phyloP scores from a whole-genome alignment of 53 echinoderm and acorn worm genomes.

The Luidia sarsii region DNA sequence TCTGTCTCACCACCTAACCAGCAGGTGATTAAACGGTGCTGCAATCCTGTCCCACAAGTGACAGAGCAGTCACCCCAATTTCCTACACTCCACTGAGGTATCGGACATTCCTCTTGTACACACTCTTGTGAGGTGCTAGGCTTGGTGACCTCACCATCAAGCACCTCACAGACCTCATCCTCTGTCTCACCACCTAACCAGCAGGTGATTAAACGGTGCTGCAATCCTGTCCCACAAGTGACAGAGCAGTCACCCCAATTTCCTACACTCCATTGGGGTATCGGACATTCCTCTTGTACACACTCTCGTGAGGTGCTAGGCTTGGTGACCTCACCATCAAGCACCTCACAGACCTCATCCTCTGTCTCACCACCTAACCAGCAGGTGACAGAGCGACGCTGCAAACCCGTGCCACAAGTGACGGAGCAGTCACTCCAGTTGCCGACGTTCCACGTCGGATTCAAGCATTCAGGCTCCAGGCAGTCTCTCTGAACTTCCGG shows the following conservation, averaged over 20 bases:
- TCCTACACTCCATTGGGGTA: not conserved
- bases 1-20: not conserved
- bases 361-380: not conserved
- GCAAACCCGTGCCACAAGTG: constrained; percentile 72
- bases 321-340: not conserved
- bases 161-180: too few relatives aligned
- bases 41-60: constrained; percentile 77
- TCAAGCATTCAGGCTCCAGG: not conserved
- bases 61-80: constrained; percentile 66
- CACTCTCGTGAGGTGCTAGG: not conserved
- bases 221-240: constrained; percentile 77
- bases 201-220: constrained; percentile 65
- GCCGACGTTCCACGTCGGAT: not conserved
- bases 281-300: not conserved
- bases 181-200: constrained; percentile 25
- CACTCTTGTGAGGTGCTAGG: not conserved
- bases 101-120: not conserved
- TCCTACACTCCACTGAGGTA: not conserved
- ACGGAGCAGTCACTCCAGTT: constrained; percentile 64
- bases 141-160: not conserved
- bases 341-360: not conserved
- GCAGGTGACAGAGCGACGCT: constrained; percentile 58
- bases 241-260: constrained; percentile 68
- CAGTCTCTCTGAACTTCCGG: constrained; percentile 15
- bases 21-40: constrained; percentile 57